These are phyloP conservation scores for Spheniscus mendiculus DNA, from an alignment of 2,113 vertebrate genomes.

Conservation along the genomic window DNA sequence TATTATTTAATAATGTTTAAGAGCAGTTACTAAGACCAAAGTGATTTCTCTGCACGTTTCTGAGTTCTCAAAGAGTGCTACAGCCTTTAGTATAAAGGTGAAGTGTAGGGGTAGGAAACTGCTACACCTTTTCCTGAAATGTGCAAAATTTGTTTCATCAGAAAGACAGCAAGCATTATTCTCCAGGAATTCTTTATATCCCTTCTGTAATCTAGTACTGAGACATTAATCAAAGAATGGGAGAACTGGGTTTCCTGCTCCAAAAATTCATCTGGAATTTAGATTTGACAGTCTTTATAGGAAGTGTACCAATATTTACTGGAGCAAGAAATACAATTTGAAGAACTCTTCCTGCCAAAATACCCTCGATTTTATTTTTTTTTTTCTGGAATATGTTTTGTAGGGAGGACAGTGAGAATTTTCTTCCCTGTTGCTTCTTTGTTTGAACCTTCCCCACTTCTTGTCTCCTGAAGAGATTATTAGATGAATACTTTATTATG, in stretches of 20 bases:
- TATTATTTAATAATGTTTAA: neutral
- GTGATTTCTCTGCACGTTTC: neutral
- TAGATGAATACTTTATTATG: neutral
- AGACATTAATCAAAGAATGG: neutral
- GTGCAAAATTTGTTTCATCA: neutral
- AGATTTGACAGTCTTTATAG: neutral
- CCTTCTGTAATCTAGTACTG: neutral
- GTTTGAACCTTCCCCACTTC: neutral
- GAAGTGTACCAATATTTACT: neutral
- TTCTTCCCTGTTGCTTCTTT: neutral
- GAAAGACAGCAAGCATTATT: neutral
- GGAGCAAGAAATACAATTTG: neutral
- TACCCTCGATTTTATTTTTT: neutral
- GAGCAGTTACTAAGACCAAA: neutral
- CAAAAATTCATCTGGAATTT: neutral
- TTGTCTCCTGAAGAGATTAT: neutral
- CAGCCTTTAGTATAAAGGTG: neutral
- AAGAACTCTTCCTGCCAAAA: neutral
- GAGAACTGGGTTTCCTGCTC: neutral
- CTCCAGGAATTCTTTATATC: neutral
- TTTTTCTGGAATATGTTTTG: neutral
- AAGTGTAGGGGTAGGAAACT: neutral
- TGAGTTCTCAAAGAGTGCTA: neutral
- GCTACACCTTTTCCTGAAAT: neutral
- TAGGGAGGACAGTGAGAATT: neutral